Evolutionary conservation across 2,113 vertebrate genomes (phyloP).

Genomic region (Uropsilus gracilis): DNA sequence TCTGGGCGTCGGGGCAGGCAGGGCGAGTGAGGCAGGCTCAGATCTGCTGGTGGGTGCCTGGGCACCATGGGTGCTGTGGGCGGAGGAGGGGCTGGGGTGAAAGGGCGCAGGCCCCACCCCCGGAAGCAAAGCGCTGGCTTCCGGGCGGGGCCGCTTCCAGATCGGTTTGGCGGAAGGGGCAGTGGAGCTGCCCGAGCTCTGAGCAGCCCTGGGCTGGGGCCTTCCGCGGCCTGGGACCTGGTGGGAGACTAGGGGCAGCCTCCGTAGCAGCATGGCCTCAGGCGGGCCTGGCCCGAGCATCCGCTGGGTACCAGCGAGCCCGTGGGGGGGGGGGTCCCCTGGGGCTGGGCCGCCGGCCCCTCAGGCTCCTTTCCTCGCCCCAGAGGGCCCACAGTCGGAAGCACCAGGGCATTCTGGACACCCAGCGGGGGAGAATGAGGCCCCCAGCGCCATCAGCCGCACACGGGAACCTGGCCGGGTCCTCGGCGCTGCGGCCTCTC

Average conservation of each 20-base stretch:
- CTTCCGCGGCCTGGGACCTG: constrained; percentile 73
- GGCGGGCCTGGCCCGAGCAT: constrained; percentile 56
- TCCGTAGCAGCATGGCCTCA: constrained; percentile 79
- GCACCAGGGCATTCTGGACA: constrained; percentile 70
- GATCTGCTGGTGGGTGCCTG: constrained; percentile 71
- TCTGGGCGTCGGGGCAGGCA: neutral
- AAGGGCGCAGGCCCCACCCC: neutral
- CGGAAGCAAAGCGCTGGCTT: neutral
- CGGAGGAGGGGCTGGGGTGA: neutral
- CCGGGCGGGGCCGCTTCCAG: neutral
- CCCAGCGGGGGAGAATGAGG: neutral
- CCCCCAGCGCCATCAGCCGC: neutral
- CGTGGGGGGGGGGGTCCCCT: no score
- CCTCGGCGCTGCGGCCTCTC: constrained; percentile 74
- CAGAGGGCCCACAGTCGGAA: constrained; percentile 23
- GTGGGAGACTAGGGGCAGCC: constrained; percentile 65
- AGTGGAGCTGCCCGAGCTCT: constrained; percentile 20
- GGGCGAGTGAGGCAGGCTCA: constrained; percentile 40
- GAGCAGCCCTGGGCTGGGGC: constrained; percentile 57
- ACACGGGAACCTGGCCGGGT: neutral
- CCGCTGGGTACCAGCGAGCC: neutral
- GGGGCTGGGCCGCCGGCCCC: constrained; percentile 10
- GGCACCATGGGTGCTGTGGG: constrained; percentile 31
- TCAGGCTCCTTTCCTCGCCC: constrained; percentile 24
- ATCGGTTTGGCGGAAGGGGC: constrained; percentile 52